A percentile compares a stretch with the other conserved stretches of the same genome.
Evolutionary conservation across 2,113 vertebrate genomes (phyloP).

Genomic region (Macaca fascicularis): T2T-MFA8v1.1 NC_088379.1:61464001-61464500

Average conservation of each 20-base stretch:
- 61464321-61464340: neutral
- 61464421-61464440: neutral
- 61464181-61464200: neutral
- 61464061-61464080: neutral
- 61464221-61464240: neutral
- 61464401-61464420: neutral
- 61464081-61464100: neutral
- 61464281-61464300: neutral
- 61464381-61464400: neutral
- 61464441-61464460: neutral
- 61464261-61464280: neutral
- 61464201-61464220: neutral
- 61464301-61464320: neutral
- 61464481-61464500: neutral
- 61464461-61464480: neutral
- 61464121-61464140: neutral
- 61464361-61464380: neutral
- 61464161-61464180: neutral
- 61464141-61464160: neutral
- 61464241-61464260: neutral
- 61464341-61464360: neutral
- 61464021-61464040: neutral
- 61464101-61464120: neutral
- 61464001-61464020: neutral
- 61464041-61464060: neutral